These are phyloP conservation scores for Ormyrus rosae DNA, from an alignment of 2,888 invertebrate species.

Conservation along the genomic window DNA sequence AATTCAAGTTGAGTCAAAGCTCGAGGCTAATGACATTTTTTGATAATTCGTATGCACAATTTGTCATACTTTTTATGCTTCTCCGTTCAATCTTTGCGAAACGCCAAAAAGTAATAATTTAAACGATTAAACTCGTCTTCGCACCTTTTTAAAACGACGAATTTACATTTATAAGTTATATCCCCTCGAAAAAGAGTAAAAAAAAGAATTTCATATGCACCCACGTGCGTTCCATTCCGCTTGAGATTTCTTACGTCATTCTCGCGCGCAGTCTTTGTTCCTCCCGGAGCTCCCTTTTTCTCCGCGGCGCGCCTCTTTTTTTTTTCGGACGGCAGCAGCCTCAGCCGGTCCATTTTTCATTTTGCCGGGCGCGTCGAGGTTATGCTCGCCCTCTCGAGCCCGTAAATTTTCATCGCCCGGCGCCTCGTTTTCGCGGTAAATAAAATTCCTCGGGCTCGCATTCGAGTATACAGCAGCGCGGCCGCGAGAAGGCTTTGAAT, in stretches of 20 bases:
- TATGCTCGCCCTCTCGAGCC: constrained; percentile 2
- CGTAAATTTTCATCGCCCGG: constrained; percentile 40
- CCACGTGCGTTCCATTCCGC: neutral
- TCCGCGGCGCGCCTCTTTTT: neutral
- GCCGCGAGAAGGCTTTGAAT: neutral
- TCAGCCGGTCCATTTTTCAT: constrained; percentile 10
- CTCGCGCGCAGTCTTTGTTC: neutral
- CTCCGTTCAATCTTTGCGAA: too few species aligned
- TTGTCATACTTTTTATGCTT: too few species aligned
- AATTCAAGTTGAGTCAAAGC: too few species aligned
- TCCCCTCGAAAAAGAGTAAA: neutral
- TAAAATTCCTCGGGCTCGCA: neutral
- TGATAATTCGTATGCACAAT: too few species aligned
- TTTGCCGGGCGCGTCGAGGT: constrained; percentile 17
- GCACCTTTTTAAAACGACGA: too few species aligned
- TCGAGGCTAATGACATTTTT: too few species aligned
- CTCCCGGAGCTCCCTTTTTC: neutral
- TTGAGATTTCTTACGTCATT: neutral
- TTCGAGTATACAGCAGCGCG: too few species aligned
- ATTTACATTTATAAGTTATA: too few species aligned
- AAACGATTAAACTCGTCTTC: too few species aligned
- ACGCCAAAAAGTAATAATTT: too few species aligned
- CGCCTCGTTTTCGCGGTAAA: constrained; percentile 33
- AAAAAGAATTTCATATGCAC: neutral
- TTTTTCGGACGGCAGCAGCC: too few species aligned